Percentiles rank a stretch among this genome's conserved stretches.
phyloP scores from a whole-genome alignment of 2,888 invertebrate genomes.

The Drymonia ruficornis region DNA sequence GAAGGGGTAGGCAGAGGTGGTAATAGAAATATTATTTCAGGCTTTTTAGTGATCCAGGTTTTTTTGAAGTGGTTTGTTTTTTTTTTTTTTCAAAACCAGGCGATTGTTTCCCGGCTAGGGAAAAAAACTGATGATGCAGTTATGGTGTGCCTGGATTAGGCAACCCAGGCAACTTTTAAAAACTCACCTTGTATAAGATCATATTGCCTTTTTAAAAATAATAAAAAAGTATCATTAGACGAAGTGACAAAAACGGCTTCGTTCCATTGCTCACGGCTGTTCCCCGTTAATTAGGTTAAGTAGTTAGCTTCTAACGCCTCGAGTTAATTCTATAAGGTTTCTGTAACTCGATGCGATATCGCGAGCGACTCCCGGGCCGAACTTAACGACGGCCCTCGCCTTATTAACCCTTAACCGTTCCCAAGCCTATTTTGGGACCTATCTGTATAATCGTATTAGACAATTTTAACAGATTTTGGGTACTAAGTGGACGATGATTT shows the following conservation, averaged over 20 bases:
- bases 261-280: slow-evolving; percentile 35
- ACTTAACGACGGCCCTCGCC: slow-evolving; percentile 71
- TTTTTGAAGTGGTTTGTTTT: no score
- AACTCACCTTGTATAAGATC: no score
- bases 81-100: no score
- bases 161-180: no score
- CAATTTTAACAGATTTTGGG: slow-evolving; percentile 10
- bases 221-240: not conserved
- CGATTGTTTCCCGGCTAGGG: no score
- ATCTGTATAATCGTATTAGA: slow-evolving; percentile 56
- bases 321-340: slow-evolving; percentile 60
- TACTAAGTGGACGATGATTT: slow-evolving; percentile 21
- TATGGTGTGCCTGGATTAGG: no score
- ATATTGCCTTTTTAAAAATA: no score
- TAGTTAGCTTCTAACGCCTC: slow-evolving; percentile 66
- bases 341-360: slow-evolving; percentile 63
- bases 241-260: slow-evolving; percentile 15
- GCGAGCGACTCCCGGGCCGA: slow-evolving; percentile 52
- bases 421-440: slow-evolving; percentile 61
- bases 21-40: no score
- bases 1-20: no score
- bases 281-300: slow-evolving; percentile 74
- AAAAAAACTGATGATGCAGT: no score
- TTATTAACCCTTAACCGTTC: slow-evolving; percentile 78
- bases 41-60: no score